Evolutionary conservation across 2,888 invertebrate genomes (phyloP).

Genomic region (Standfussiana lucernea): DNA sequence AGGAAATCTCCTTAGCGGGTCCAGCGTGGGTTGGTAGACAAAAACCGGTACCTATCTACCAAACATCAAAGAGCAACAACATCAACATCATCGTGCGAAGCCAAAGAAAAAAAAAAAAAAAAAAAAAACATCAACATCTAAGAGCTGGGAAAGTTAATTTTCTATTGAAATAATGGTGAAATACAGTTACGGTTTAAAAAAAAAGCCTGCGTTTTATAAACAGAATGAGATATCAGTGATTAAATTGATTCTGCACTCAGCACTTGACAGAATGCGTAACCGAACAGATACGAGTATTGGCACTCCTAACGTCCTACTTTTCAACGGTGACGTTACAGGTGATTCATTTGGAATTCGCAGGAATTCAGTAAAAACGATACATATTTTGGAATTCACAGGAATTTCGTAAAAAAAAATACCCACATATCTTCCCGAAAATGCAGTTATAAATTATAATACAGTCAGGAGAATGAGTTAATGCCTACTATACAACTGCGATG

Average conservation of each 20-base stretch:
- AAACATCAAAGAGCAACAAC: no score
- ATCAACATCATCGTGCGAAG: no score
- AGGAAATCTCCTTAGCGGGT: background rate
- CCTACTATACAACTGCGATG: background rate
- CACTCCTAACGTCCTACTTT: background rate
- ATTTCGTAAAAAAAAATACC: no score
- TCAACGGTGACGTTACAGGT: background rate
- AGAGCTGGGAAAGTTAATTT: no score
- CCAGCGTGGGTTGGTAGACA: no score
- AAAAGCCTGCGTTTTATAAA: background rate
- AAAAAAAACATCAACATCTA: no score
- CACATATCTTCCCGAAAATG: background rate
- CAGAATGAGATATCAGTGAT: background rate
- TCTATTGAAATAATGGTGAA: background rate
- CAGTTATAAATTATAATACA: no score
- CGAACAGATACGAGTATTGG: background rate
- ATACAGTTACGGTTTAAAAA: background rate
- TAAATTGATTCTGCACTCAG: background rate
- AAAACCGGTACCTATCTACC: background rate
- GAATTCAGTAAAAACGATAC: no score
- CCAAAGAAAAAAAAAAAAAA: no score
- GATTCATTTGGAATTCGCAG: no score
- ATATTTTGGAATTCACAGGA: no score
- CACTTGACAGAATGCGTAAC: background rate
- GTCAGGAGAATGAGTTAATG: background rate